Evolutionary conservation across 2,113 vertebrate species (phyloP).

Genomic region (Urocolius indicus): DNA sequence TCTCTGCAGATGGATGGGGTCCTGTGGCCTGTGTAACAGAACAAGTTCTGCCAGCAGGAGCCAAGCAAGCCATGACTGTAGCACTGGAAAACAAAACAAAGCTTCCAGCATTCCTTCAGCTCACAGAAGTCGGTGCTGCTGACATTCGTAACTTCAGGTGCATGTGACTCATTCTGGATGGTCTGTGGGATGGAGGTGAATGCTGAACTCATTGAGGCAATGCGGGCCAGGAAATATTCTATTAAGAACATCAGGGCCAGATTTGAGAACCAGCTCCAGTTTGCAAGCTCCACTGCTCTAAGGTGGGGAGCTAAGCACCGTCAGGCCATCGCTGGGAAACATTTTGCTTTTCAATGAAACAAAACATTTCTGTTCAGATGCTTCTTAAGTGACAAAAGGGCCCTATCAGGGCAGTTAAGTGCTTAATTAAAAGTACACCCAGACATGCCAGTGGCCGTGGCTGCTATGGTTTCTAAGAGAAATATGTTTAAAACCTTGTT

Average conservation of each 20-base stretch:
- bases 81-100: not conserved
- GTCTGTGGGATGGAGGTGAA: not conserved
- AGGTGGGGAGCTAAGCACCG: not conserved
- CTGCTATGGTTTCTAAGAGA: not conserved
- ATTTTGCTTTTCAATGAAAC: not conserved
- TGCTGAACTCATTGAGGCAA: not conserved
- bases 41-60: not conserved
- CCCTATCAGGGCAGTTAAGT: not conserved
- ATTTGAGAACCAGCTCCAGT: not conserved
- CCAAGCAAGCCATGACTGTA: not conserved
- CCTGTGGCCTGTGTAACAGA: not conserved
- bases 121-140: not conserved
- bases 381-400: not conserved
- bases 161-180: not conserved
- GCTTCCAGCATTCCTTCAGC: not conserved
- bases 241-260: not conserved
- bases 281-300: not conserved
- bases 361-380: not conserved
- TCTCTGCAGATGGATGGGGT: too few species aligned
- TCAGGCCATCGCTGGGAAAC: not conserved
- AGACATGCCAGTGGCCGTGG: not conserved
- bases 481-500: not conserved
- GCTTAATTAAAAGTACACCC: slow-evolving; percentile 21
- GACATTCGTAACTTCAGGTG: not conserved
- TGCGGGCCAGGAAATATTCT: not conserved